Base-by-base conservation (phyloP, 1,140 invertebrate genomes). In the Cydia splendana region DNA sequence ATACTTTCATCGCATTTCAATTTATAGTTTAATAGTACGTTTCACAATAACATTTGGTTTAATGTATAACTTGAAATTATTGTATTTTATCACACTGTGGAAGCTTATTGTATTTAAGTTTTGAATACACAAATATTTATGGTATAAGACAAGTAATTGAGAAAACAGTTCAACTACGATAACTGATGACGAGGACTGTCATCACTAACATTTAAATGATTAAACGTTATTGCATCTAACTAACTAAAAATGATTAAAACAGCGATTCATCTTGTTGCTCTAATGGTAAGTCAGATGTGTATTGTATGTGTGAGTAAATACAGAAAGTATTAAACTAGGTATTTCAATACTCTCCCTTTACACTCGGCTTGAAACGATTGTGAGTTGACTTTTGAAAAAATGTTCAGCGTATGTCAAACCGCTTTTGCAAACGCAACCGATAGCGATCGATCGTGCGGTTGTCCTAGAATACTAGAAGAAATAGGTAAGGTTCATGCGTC, bases 181-280 rank as follows among this genome's bases (percentile, higher is more conserved):
- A 53, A 51, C 15, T 15, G 48, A 53, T n/a, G n/a, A 18, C 15
- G n/a, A n/a, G 15, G 12, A 53, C 51, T 53, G 51, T 53, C 51
- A 53, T 53, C 15, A 6, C 51, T 53, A 53, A 53, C 51, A 53
- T 53, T 53, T 53, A 53, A 53, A 18, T 53, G 51, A 53, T 53
- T 53, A 2, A 53, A 1, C n/a, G 51, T 53, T 53, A 24, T 4
- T 62, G 7, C 15, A 13, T 4, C 4, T 18, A n/a, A 62, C 7
- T 20, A 62, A 18, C 53, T 38, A 69, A 69, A 15, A 18, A 71
- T 71, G 67, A 71, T 71, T 18, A 42, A 38, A 42, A 71, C 18
- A 42, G 34, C 38, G 34, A 38, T 71, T 13, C 18, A 71, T 71
- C 30, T 71, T 24, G 3, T 38, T n/a, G 24, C 34, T 38, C 34